Percentiles rank a stretch among this genome's conserved stretches.
Conservation (phyloP, 2,113 vertebrate genomes). For the Platysteira castanea region DNA sequence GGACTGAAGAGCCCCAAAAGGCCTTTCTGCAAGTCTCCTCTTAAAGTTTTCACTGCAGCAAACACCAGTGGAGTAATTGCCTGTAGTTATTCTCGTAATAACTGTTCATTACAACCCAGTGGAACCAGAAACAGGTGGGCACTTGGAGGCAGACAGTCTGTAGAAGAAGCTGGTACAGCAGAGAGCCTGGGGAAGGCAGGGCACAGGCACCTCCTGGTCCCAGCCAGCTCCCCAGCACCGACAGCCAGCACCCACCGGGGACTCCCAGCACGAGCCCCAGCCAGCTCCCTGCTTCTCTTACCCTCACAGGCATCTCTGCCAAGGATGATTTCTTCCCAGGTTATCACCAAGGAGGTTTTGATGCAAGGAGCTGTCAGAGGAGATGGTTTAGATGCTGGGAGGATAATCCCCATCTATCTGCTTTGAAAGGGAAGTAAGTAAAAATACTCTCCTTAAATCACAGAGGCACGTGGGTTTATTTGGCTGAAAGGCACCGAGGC, state of each 20-base stretch:
- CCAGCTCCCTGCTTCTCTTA: neutral
- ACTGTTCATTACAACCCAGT: neutral
- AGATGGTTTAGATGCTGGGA: neutral
- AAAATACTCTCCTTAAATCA: neutral
- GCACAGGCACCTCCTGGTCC: neutral
- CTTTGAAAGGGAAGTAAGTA: neutral
- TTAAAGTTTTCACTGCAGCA: neutral
- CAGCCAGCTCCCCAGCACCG: neutral
- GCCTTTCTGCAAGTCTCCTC: neutral
- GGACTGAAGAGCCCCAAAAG: neutral
- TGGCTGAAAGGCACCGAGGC: neutral
- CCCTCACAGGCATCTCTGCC: neutral
- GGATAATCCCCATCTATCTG: neutral
- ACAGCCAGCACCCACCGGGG: neutral
- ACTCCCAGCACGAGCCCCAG: neutral
- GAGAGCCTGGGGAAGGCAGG: neutral
- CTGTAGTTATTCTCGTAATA: neutral
- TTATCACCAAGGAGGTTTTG: neutral
- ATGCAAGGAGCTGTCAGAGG: neutral
- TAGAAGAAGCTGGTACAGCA: accelerated
- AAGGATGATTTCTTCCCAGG: neutral
- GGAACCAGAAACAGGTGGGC: neutral
- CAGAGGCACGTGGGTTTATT: neutral
- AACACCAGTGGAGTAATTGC: neutral
- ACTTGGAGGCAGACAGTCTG: neutral